Evolutionary conservation across 2,113 vertebrate genomes (phyloP).

Genomic region (Chamaea fasciata): DNA sequence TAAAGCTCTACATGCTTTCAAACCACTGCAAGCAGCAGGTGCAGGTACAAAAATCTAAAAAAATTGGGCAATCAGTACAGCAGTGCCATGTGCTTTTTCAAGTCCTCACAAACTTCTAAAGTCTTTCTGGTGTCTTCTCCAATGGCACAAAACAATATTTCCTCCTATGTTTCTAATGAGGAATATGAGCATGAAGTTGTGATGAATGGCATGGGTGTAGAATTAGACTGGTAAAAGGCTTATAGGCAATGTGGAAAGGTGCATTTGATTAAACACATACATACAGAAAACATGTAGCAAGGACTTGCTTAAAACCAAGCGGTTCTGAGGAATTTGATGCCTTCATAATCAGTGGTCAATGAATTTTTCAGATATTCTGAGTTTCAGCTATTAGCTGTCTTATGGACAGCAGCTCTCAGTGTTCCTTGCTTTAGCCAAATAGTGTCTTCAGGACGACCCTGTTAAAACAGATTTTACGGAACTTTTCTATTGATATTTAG

Average conservation of each 20-base stretch:
- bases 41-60: not conserved
- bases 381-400: not conserved
- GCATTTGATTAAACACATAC: not conserved
- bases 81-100: not conserved
- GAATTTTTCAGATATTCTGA: not conserved
- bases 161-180: not conserved
- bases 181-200: not conserved
- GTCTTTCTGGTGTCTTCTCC: not conserved
- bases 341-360: not conserved
- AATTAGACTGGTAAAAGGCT: rapidly evolving
- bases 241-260: not conserved
- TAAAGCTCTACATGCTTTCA: not conserved
- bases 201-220: not conserved
- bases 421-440: not conserved
- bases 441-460: not conserved
- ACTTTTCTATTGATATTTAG: not conserved
- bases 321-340: not conserved
- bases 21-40: not conserved
- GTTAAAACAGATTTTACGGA: not conserved
- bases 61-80: not conserved
- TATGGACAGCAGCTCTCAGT: rapidly evolving
- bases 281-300: not conserved
- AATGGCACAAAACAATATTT: not conserved
- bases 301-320: not conserved
- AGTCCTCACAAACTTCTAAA: not conserved